Percentiles rank a stretch among this genome's conserved stretches.
Evolutionary conservation across 2,113 vertebrate species (phyloP).

Genomic region (Tyto alba): DNA sequence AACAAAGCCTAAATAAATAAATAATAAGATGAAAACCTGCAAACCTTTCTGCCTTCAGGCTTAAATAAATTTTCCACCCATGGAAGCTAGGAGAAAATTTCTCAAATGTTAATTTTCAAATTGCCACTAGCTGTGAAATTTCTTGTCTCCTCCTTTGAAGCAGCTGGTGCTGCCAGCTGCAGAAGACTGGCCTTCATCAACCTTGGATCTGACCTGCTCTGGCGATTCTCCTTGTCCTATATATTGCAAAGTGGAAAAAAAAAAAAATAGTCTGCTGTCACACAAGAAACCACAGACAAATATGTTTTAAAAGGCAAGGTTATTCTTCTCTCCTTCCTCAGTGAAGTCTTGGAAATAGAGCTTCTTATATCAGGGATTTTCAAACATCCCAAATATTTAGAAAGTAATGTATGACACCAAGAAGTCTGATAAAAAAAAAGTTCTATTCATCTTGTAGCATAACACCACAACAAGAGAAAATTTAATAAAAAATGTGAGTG

Average conservation of each 20-base stretch:
- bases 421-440: background rate
- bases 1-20: background rate
- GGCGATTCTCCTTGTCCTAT: background rate
- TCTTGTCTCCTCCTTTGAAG: constrained; percentile 3
- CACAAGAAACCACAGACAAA: background rate
- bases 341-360: background rate
- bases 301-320: constrained; percentile 26
- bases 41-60: background rate
- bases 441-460: constrained; percentile 17
- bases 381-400: background rate
- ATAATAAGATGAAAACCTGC: background rate
- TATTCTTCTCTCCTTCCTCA: constrained; percentile 29
- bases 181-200: constrained; percentile 23
- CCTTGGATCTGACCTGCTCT: background rate
- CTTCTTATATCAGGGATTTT: constrained; percentile 20
- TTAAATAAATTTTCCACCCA: background rate
- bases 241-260: background rate
- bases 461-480: background rate
- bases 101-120: constrained; percentile 41
- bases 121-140: constrained; percentile 5
- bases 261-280: background rate
- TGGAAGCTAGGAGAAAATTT: background rate
- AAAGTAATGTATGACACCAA: background rate
- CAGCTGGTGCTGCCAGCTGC: constrained; percentile 35
- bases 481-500: constrained; percentile 37